A percentile compares a stretch with the other conserved stretches of the same genome.
Evolutionary conservation across 1,140 invertebrate genomes (phyloP).

Genomic region (Heterodera schachtii): DNA sequence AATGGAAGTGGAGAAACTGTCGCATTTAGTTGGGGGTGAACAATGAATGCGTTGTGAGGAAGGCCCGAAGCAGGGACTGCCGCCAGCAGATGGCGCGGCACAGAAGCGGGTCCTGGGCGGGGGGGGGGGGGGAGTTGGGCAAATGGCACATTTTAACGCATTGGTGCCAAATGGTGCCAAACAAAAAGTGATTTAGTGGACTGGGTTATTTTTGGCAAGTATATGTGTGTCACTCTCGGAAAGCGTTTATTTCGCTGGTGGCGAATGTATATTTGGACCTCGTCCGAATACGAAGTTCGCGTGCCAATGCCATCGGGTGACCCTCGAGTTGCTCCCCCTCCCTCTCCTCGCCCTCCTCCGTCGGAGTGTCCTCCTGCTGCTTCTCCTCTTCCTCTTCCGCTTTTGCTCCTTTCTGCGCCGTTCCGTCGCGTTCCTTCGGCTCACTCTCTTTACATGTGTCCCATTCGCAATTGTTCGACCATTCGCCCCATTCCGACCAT

Average conservation of each 20-base stretch:
- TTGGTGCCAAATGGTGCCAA: neutral
- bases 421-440: neutral
- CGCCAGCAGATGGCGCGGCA: constrained; percentile 75
- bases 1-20: constrained; percentile 2
- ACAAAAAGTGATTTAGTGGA: neutral
- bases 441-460: neutral
- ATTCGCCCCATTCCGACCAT: constrained; percentile 66
- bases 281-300: constrained; percentile 69
- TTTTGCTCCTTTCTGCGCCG: neutral
- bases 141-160: neutral
- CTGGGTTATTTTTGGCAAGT: neutral
- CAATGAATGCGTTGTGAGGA: constrained; percentile 59
- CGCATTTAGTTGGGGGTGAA: neutral
- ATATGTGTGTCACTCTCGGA: too few relatives aligned
- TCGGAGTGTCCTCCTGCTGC: neutral
- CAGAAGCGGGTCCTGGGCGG: constrained; percentile 14
- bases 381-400: neutral
- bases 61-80: constrained; percentile 69
- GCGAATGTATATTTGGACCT: neutral
- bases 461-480: constrained; percentile 56
- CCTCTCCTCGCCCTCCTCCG: neutral
- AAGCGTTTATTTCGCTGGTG: too few relatives aligned
- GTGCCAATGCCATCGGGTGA: constrained; percentile 72
- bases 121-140: neutral
- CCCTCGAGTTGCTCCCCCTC: constrained; percentile 53